Evolutionary conservation across 2,888 invertebrate genomes (phyloP).

Genomic region (Chrysomela aeneicollis): DNA sequence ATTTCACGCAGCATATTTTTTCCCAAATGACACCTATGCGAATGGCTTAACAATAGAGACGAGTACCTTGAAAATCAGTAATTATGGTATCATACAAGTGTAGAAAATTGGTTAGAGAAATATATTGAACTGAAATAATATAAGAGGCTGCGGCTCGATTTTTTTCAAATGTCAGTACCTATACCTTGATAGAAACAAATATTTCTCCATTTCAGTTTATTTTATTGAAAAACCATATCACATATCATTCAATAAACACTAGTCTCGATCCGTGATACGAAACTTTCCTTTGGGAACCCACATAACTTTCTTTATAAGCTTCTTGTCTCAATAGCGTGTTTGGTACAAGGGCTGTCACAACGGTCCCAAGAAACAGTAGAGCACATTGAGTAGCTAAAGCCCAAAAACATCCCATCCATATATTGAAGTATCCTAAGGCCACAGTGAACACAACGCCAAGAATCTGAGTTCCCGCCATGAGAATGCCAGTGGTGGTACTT

Average conservation of each 20-base stretch:
- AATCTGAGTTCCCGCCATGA: conserved; percentile 44
- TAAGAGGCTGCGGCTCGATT: too few species aligned
- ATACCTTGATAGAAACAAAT: neutral
- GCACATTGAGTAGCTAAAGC: conserved; percentile 40
- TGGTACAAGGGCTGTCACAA: conserved; percentile 45
- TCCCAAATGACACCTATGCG: too few species aligned
- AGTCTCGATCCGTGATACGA: conserved; percentile 25
- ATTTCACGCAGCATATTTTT: too few species aligned
- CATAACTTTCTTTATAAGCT: conserved; percentile 32
- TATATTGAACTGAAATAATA: too few species aligned
- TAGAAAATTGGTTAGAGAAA: too few species aligned
- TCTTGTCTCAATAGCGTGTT: conserved; percentile 46
- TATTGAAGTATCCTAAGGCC: conserved; percentile 41
- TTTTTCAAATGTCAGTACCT: too few species aligned
- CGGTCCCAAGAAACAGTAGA: conserved; percentile 43
- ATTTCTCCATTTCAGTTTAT: neutral
- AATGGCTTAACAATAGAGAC: too few species aligned
- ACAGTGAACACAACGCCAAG: conserved; percentile 41
- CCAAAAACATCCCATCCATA: conserved; percentile 47
- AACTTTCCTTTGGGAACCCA: neutral
- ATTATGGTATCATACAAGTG: too few species aligned
- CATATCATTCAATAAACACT: conserved; percentile 23
- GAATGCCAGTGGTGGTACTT: conserved; percentile 44
- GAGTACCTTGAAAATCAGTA: too few species aligned
- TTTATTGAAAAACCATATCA: too few species aligned